These are phyloP conservation scores for Acipenser transmontanus DNA, from an alignment of 2,797 vertebrate species.

Conservation along the genomic window DNA sequence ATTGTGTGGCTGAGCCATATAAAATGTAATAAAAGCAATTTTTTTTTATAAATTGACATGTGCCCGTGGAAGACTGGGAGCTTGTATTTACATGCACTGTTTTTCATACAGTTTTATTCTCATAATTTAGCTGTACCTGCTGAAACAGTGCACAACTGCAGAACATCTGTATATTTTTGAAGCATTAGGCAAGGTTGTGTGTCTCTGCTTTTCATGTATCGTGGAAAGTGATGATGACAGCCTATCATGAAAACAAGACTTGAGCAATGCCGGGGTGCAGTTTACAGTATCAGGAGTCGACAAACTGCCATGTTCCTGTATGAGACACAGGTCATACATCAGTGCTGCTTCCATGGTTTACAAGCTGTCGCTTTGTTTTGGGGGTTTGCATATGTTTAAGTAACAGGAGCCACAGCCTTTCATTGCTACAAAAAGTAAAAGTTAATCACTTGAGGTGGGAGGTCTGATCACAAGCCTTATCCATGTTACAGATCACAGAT, in stretches of 20 bases:
- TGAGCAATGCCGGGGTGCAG: background rate
- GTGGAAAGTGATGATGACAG: slow-evolving; percentile 4
- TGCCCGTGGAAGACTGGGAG: too few relatives aligned
- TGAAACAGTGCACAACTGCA: background rate
- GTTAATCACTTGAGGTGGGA: too few relatives aligned
- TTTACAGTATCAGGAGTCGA: background rate
- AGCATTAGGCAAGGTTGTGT: background rate
- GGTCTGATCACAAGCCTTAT: too few relatives aligned
- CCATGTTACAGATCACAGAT: too few relatives aligned
- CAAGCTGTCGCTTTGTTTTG: background rate
- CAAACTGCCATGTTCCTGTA: background rate
- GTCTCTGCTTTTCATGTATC: background rate
- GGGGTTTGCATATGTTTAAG: background rate
- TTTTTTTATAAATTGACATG: background rate
- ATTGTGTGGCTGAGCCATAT: too few relatives aligned
- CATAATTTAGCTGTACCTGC: background rate
- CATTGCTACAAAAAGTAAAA: background rate
- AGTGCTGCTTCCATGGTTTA: background rate
- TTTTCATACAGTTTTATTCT: background rate
- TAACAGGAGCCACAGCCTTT: background rate
- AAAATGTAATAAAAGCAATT: too few relatives aligned
- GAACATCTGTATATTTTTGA: background rate
- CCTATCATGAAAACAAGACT: background rate
- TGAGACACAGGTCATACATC: background rate
- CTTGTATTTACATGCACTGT: background rate